Evolutionary conservation across 2,113 vertebrate genomes (phyloP), one percentile per base, ranked within the genome.

Genomic region (Pachyramphus minor): DNA sequence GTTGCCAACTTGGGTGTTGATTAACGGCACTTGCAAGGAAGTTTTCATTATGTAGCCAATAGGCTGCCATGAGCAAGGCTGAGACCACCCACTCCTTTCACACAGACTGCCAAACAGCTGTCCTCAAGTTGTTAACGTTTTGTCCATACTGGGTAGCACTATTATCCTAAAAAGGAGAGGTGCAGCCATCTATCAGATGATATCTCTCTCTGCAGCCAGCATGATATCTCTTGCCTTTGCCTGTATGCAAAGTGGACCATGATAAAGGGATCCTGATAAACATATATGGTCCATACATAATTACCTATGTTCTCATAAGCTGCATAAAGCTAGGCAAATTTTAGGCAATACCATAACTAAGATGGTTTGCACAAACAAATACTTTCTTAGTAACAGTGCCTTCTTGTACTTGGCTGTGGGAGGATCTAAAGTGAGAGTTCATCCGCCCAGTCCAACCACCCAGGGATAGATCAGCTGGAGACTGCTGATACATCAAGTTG

Each of bases 81-180:
- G 72, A 93, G 89, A 94, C 85, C 84, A 96, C 50, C 86, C 56
- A 78, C 50, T 53, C 50, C 67, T 95, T 76, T 86, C 59, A 81
- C 18, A 63, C 0, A 23, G 66, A 28, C 41, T 33, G 80, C 39
- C 30, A 12, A 82, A 74, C 42, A 91, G n/a, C 71, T 9, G 3
- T 77, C 37, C 66, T 31, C n/a, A 74, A 33, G 49, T 74, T 81
- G 63, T 63, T 67, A 50, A 75, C 1, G 8, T 94, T 83, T 77
- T 53, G 23, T 45, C 33, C 58, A 50, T 5, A 24, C 25, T 55
- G 79, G 30, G 21, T 45, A 73, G 21, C 59, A 81, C 5, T 31
- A 39, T 45, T 69, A 37, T 39, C 41, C 72, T 63, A 47, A 66
- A 60, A 55, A n/a, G 14, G 37, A 83, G 69, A 0, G 3, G 41